phyloP scores from a whole-genome alignment of 2,113 vertebrate species.

The Elanus axillaris region DNA sequence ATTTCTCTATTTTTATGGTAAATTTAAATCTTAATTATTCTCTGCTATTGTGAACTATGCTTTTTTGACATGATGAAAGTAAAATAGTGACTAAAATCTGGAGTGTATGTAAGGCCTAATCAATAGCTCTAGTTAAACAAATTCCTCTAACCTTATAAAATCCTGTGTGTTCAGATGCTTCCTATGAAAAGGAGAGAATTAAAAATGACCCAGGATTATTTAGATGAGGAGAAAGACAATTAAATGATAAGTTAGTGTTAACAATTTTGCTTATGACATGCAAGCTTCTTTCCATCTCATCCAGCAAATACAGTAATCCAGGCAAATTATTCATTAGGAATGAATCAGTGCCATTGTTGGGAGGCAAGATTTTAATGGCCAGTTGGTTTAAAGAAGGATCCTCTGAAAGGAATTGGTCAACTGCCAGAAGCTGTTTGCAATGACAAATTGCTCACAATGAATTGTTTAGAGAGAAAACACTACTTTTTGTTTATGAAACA shows the following conservation, averaged over 20 bases:
- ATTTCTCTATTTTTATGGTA: not conserved
- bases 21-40: not conserved
- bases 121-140: not conserved
- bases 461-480: conserved; percentile 72
- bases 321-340: conserved; percentile 60
- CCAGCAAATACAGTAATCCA: conserved; percentile 55
- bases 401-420: conserved; percentile 64
- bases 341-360: conserved; percentile 56
- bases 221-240: conserved; percentile 11
- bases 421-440: conserved; percentile 65
- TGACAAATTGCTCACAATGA: conserved; percentile 66
- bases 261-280: conserved; percentile 38
- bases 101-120: not conserved
- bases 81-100: not conserved
- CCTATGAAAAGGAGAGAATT: not conserved
- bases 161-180: not conserved
- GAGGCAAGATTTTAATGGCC: conserved; percentile 61
- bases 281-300: conserved; percentile 34
- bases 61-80: not conserved
- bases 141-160: not conserved
- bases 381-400: conserved; percentile 66
- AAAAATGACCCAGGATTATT: not conserved
- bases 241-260: conserved; percentile 41
- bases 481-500: conserved; percentile 69
- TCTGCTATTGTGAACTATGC: not conserved